phyloP scores from a whole-genome alignment of 1,140 invertebrate species.

The Papilio polytes region DNA sequence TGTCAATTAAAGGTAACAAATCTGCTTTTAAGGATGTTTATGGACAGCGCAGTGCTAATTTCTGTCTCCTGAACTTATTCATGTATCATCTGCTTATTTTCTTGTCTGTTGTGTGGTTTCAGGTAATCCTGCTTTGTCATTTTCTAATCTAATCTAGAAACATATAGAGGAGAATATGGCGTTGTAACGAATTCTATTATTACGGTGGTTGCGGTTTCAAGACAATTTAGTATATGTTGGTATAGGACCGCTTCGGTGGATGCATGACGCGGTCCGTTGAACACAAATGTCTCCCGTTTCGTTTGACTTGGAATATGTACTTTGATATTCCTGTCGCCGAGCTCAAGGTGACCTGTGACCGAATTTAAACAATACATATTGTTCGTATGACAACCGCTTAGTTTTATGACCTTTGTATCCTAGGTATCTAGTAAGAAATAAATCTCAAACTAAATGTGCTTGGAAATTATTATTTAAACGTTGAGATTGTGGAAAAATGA shows the following conservation, averaged over 20 bases:
- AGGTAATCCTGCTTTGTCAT: no score
- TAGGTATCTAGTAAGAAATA: no score
- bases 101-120: no score
- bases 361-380: neutral
- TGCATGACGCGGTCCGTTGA: neutral
- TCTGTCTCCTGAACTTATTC: no score
- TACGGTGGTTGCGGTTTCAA: neutral
- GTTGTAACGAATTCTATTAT: neutral
- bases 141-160: no score
- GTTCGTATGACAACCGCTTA: neutral
- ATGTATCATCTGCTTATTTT: no score
- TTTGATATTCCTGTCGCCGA: neutral
- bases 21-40: no score
- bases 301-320: constrained; percentile 21
- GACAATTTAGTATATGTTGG: neutral
- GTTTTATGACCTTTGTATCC: neutral
- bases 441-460: neutral
- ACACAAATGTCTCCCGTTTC: constrained; percentile 23
- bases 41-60: no score
- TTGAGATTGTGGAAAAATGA: neutral
- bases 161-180: neutral
- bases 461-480: neutral
- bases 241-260: neutral
- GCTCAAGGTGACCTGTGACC: constrained; percentile 15
- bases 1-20: no score